These are phyloP conservation scores for Narcine bancroftii DNA, from an alignment of 2,113 vertebrate genomes.

Conservation along the genomic window DNA sequence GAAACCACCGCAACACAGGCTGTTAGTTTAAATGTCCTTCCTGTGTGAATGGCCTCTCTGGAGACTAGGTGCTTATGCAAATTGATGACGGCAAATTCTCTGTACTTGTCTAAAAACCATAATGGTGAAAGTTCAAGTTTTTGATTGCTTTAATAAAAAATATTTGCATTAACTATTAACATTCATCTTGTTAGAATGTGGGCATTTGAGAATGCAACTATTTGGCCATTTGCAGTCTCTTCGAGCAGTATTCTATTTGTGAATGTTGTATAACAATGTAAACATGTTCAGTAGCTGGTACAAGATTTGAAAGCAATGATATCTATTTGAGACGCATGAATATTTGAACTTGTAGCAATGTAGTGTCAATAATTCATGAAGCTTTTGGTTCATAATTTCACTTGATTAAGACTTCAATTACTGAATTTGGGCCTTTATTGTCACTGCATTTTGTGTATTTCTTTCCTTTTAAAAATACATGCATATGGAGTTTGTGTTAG, in stretches of 20 bases:
- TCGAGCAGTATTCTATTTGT: background rate
- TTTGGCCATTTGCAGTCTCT: too few species aligned
- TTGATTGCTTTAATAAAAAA: background rate
- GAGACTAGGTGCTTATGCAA: too few species aligned
- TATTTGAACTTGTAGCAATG: background rate
- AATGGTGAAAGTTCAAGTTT: background rate
- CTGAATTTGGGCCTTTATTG: too few species aligned
- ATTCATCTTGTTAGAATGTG: background rate
- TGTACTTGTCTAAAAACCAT: too few species aligned
- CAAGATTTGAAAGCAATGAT: background rate
- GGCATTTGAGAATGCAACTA: background rate
- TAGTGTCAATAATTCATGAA: background rate
- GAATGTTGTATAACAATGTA: background rate
- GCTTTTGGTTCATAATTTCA: background rate
- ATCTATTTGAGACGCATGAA: background rate
- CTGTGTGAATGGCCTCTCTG: too few species aligned
- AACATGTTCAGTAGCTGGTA: background rate
- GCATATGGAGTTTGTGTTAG: background rate
- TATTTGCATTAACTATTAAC: background rate
- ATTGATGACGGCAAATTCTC: too few species aligned
- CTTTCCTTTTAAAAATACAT: background rate
- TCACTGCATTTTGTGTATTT: background rate
- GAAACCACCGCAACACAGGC: too few species aligned
- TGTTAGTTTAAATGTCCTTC: too few species aligned
- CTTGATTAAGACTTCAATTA: background rate